Base-by-base conservation (phyloP, 2,797 vertebrate genomes). In the Saxicola maurus region DNA sequence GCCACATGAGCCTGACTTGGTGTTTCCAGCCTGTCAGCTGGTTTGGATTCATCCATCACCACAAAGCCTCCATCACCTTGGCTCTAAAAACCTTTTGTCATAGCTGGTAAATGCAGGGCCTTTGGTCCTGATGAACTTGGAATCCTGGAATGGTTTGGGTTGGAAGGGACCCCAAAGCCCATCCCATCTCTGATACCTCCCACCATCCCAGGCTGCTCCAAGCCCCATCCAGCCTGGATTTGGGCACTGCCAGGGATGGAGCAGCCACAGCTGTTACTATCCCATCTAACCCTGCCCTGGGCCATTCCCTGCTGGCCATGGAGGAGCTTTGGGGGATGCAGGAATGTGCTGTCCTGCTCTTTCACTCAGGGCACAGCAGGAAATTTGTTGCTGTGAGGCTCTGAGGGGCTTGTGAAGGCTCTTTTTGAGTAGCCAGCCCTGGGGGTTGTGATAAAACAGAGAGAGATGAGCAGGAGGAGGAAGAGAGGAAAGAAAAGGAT, bases 301-400 rank as follows among this genome's bases (percentile, higher is more conserved):
- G 27, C 17, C 4, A 1, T 42, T 48, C 46, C 48, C 4, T n/a
- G 0, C 0, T 3, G 24, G 31, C 66, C 1, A 0, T 2, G 46
- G 23, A 40, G 64, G 19, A 35, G 18, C 57, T 19, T 1, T 1
- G 1, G 21, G 30, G 55, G 46, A 6, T 14, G n/a, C 64, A 30
- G 24, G 55, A 25, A 0, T 5, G 1, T 10, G 30, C 60, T 35
- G 19, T 27, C 52, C 27, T 11, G 9, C 30, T 11, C 9, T 37
- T 75, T 24, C n/a, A 2, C 28, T 38, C 2, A 17, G 0, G 38
- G 25, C 33, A 16, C 49, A 45, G n/a, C 6, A 2, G 20, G 25
- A 1, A 7, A 10, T 45, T 43, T 45, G 40, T 48, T 84, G 48
- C 66, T 79, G 42, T 67, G 38, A 24, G 11, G 24, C 48, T 3